Percentiles rank a stretch among this genome's conserved stretches.
Evolutionary conservation across 2,797 vertebrate genomes (phyloP).

Genomic region (Calcarius lapponicus): DNA sequence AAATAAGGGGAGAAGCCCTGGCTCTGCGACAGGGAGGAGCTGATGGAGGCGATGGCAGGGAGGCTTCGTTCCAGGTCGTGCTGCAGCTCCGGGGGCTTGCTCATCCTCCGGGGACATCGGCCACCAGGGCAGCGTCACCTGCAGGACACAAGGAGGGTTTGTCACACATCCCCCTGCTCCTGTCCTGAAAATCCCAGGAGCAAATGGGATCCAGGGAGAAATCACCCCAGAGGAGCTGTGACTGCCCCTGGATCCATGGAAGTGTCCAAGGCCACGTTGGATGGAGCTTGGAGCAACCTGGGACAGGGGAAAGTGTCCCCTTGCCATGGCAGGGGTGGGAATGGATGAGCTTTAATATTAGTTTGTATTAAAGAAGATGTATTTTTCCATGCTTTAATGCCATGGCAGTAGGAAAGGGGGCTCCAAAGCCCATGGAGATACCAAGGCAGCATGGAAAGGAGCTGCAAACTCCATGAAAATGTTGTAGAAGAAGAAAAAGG

Average conservation of each 20-base stretch:
- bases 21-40: slow-evolving; percentile 83
- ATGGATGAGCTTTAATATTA: not conserved
- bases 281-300: not conserved
- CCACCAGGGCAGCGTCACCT: slow-evolving; percentile 48
- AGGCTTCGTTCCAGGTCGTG: slow-evolving; percentile 86
- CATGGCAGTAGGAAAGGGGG: not conserved
- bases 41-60: slow-evolving; percentile 87
- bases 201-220: not conserved
- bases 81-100: slow-evolving; percentile 77
- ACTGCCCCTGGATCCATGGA: not conserved
- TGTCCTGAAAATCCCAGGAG: not conserved
- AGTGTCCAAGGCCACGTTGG: not conserved
- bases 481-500: not conserved
- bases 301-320: not conserved
- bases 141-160: not conserved
- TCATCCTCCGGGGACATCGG: slow-evolving; percentile 71
- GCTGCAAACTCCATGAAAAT: not conserved
- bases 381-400: not conserved
- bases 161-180: not conserved
- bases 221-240: not conserved
- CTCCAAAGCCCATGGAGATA: not conserved
- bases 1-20: slow-evolving; percentile 78
- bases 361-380: not conserved
- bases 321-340: not conserved
- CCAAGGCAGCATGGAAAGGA: not conserved